Conservation (phyloP, 2,888 invertebrate species). For the Drosophila diplacantha region DNA sequence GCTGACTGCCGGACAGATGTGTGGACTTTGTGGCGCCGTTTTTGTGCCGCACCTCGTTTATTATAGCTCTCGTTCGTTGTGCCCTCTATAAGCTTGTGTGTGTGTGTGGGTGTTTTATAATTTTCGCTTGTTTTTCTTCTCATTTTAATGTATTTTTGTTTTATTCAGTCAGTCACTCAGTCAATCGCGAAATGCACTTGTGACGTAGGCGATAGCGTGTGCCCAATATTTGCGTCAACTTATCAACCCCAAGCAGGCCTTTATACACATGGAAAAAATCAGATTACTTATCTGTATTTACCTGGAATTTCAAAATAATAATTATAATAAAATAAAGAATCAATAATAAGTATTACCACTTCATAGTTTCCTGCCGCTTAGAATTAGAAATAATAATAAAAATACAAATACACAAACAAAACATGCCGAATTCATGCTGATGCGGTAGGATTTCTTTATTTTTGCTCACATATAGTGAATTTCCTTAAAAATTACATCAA, state of each 20-base stretch:
- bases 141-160: constrained; percentile 16
- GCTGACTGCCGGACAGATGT: constrained; percentile 32
- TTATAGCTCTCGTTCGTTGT: constrained; percentile 5
- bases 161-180: constrained; percentile 35
- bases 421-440: too few relatives aligned
- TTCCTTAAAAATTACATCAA: neutral
- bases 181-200: constrained; percentile 31
- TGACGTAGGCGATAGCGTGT: constrained; percentile 49
- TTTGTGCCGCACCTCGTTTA: constrained; percentile 29
- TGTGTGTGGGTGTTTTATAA: constrained; percentile 22
- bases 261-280: constrained; percentile 1
- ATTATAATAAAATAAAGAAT: too few relatives aligned
- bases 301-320: neutral
- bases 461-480: neutral
- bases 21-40: constrained; percentile 37
- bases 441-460: neutral
- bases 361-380: too few relatives aligned
- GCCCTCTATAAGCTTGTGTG: neutral
- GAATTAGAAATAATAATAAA: too few relatives aligned
- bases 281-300: neutral
- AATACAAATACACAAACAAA: too few relatives aligned
- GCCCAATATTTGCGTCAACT: constrained; percentile 36
- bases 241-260: constrained; percentile 38
- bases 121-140: constrained; percentile 4
- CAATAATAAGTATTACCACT: too few relatives aligned